Conservation (phyloP, 1,140 invertebrate genomes). For the Leptestheria dahalacensis region DNA sequence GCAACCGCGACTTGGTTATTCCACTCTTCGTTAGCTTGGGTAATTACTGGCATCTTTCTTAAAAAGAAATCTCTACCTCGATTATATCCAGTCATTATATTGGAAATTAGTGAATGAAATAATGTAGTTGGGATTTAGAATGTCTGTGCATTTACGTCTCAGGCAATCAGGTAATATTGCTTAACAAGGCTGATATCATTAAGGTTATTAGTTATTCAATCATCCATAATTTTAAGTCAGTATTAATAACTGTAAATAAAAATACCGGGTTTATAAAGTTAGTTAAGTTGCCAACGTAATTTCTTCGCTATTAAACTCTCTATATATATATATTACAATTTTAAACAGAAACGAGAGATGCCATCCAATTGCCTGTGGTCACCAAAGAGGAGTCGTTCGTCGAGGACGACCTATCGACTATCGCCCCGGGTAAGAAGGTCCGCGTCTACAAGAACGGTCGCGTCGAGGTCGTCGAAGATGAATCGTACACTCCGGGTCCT, state of each 20-base stretch:
- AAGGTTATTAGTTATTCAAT: not conserved
- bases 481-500: not conserved
- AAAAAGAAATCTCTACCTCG: not conserved
- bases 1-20: conserved; percentile 3
- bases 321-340: not conserved
- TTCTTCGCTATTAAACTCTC: not conserved
- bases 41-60: not conserved
- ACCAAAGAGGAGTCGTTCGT: not conserved
- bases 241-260: too few relatives aligned
- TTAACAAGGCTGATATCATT: not conserved
- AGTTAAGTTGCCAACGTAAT: not conserved
- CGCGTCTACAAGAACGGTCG: not conserved
- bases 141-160: too few relatives aligned
- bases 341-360: not conserved
- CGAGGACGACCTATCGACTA: conserved; percentile 6
- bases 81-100: too few relatives aligned
- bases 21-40: conserved; percentile 18
- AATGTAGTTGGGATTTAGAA: too few relatives aligned
- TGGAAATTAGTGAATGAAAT: too few relatives aligned
- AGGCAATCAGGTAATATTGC: too few relatives aligned
- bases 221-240: not conserved
- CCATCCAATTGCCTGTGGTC: not conserved
- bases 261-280: not conserved
- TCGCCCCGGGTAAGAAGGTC: conserved; percentile 11
- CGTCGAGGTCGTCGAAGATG: conserved; percentile 4